phyloP scores from a whole-genome alignment of 2,797 vertebrate genomes.

The Pogoniulus pusillus region DNA sequence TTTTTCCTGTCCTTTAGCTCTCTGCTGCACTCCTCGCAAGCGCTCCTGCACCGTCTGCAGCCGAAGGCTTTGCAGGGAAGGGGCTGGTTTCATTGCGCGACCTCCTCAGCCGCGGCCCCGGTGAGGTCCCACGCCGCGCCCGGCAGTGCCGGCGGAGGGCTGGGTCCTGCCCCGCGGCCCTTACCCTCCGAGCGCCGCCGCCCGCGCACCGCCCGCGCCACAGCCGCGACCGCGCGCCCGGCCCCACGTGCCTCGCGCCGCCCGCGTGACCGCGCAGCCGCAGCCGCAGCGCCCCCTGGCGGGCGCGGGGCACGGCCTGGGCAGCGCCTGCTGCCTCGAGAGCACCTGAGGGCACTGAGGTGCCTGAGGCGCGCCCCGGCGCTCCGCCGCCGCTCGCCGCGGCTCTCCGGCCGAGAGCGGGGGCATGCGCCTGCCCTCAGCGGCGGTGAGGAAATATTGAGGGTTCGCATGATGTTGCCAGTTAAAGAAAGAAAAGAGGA shows the following conservation, averaged over 20 bases:
- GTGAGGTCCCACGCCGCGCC: too few species aligned
- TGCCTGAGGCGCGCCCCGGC: too few species aligned
- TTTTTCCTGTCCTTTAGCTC: background rate
- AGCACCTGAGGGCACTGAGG: too few species aligned
- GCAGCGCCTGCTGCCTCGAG: background rate
- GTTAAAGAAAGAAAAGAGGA: rapidly evolving
- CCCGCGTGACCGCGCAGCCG: background rate
- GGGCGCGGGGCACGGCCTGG: background rate
- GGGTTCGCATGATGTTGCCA: rapidly evolving
- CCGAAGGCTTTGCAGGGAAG: background rate
- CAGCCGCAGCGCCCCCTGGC: background rate
- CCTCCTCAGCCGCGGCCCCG: too few species aligned
- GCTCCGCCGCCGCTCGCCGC: too few species aligned
- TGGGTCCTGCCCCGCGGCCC: too few species aligned
- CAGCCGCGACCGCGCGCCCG: too few species aligned
- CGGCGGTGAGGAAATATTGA: too few species aligned
- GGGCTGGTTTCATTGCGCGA: background rate
- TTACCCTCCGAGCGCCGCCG: too few species aligned
- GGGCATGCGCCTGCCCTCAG: rapidly evolving
- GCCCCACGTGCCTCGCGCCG: background rate
- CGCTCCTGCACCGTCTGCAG: background rate
- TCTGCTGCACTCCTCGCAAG: background rate
- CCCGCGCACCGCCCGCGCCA: too few species aligned
- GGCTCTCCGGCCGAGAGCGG: too few species aligned
- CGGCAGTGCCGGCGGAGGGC: too few species aligned